A percentile compares a stretch with the other conserved stretches of the same genome.
phyloP scores from a whole-genome alignment of 35 echinoderm and acorn worm genomes.

The Apostichopus californicus region DNA sequence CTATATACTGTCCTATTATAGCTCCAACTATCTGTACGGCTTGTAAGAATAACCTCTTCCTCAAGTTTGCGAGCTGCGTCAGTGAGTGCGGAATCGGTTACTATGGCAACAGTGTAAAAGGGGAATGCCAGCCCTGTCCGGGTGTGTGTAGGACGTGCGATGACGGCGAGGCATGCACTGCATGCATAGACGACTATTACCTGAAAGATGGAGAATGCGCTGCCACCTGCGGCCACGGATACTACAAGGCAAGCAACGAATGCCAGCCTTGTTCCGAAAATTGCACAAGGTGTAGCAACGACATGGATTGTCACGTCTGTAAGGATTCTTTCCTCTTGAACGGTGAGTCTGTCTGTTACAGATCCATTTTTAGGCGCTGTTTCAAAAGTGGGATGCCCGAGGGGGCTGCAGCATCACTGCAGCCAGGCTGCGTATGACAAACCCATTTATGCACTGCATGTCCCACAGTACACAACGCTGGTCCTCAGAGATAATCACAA shows the following conservation, averaged over 20 bases:
- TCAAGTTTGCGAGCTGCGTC: neutral
- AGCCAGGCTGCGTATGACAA: too few species aligned
- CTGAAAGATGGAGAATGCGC: neutral
- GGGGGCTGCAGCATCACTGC: too few species aligned
- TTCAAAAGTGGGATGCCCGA: too few species aligned
- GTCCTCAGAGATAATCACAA: too few species aligned
- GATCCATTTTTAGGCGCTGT: neutral
- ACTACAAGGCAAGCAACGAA: neutral
- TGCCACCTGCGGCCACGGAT: neutral
- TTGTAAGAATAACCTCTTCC: neutral
- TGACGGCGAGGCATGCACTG: neutral
- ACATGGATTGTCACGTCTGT: neutral
- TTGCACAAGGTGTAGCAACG: neutral
- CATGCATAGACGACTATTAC: neutral
- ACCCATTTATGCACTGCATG: too few species aligned
- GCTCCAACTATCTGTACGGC: neutral
- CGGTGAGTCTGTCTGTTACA: neutral
- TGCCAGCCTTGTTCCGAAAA: neutral
- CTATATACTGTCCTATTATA: too few species aligned
- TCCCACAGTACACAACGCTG: too few species aligned
- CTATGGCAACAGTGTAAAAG: neutral
- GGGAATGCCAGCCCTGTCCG: neutral
- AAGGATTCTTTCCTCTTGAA: neutral
- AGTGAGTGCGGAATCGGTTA: neutral
- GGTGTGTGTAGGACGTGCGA: neutral